These are phyloP conservation scores for Prunella strophiata DNA, from an alignment of 2,797 vertebrate genomes.

Conservation along the genomic window DNA sequence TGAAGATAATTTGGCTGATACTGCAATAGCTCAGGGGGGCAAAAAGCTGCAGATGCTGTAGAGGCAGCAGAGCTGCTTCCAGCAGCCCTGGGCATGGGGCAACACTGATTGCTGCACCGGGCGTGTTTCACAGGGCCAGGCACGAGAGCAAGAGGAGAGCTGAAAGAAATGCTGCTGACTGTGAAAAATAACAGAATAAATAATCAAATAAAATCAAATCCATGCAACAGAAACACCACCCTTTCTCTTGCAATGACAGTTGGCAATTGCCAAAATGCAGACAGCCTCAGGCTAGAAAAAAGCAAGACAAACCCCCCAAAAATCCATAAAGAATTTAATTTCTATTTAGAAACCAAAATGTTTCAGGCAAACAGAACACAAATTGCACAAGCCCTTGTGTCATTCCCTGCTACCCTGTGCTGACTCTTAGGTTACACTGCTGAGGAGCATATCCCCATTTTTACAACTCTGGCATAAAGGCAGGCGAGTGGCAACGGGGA, in stretches of 20 bases:
- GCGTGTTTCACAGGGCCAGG: not conserved
- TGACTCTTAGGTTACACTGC: not conserved
- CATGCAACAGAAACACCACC: not conserved
- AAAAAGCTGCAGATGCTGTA: not conserved
- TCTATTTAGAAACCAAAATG: not conserved
- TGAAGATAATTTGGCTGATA: not conserved
- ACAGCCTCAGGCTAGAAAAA: not conserved
- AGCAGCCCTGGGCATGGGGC: not conserved
- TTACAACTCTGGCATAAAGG: conserved; percentile 59
- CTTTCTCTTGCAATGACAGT: not conserved
- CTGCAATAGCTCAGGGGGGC: not conserved
- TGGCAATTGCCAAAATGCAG: not conserved
- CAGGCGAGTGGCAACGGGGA: not conserved
- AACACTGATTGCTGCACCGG: rapidly evolving
- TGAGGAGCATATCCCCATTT: conserved; percentile 37
- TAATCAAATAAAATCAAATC: not conserved
- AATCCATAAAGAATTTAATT: not conserved
- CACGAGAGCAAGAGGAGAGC: not conserved
- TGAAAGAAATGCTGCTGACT: not conserved
- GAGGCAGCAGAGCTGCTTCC: not conserved
- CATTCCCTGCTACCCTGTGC: rapidly evolving
- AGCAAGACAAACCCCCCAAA: not conserved
- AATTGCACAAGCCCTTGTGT: not conserved
- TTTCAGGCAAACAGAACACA: not conserved
- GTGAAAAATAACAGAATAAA: not conserved